phyloP scores from a whole-genome alignment of 2,797 vertebrate genomes.

The Sebastiscus albofasciatus region DNA sequence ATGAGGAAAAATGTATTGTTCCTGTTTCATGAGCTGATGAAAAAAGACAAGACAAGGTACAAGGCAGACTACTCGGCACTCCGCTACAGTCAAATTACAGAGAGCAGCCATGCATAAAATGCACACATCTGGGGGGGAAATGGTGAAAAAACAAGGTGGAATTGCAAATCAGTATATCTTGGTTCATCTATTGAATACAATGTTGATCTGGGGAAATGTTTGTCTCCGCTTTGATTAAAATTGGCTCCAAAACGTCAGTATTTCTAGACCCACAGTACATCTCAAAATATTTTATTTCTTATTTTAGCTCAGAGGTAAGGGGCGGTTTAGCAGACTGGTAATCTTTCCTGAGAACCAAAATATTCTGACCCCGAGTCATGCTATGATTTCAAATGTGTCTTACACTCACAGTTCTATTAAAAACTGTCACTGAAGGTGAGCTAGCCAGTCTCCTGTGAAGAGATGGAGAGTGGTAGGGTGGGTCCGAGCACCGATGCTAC shows the following conservation, averaged over 20 bases:
- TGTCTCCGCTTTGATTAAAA: not conserved
- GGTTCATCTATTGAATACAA: slow-evolving; percentile 25
- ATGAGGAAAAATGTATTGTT: slow-evolving; percentile 64
- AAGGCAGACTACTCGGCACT: slow-evolving; percentile 32
- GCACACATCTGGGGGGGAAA: slow-evolving; percentile 26
- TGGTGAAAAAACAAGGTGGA: slow-evolving; percentile 30
- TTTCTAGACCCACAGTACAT: not conserved
- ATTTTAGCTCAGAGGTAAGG: not conserved
- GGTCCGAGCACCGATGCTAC: not conserved
- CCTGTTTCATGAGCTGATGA: slow-evolving; percentile 57
- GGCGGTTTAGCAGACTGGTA: not conserved
- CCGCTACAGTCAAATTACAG: slow-evolving; percentile 53
- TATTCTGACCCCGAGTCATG: not conserved
- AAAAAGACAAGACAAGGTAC: slow-evolving; percentile 60
- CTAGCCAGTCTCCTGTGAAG: slow-evolving; percentile 2
- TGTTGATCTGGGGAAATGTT: slow-evolving; percentile 11
- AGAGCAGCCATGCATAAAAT: slow-evolving; percentile 44
- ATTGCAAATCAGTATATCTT: slow-evolving; percentile 43
- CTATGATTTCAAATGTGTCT: not conserved
- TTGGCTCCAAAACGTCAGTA: not conserved
- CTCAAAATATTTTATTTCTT: not conserved
- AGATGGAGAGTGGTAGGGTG: not conserved
- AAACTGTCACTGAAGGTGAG: not conserved
- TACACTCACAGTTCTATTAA: not conserved
- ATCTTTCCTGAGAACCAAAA: not conserved